Percentiles rank a stretch among this genome's conserved stretches.
Conservation (phyloP, 2,113 vertebrate species). For the Lepidothrix coronata region DNA sequence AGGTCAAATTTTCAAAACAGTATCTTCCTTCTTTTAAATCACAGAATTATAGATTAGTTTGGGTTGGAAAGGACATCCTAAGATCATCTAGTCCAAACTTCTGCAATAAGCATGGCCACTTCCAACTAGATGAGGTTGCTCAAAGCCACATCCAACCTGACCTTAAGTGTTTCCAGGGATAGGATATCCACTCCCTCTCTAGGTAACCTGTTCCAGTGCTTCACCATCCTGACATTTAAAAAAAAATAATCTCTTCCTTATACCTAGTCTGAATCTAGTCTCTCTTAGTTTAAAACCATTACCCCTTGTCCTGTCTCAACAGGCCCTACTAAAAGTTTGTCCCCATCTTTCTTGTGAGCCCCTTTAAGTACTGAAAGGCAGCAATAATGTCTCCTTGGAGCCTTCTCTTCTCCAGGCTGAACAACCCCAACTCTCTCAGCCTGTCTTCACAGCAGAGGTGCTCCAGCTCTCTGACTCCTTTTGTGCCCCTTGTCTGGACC, state of each 20-base stretch:
- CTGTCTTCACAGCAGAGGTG: not conserved
- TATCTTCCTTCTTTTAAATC: not conserved
- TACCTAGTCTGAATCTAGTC: not conserved
- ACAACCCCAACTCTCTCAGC: not conserved
- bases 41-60: not conserved
- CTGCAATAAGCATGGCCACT: not conserved
- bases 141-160: not conserved
- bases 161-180: not conserved
- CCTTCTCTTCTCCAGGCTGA: not conserved
- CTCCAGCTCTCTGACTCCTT: not conserved
- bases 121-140: not conserved
- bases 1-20: not conserved
- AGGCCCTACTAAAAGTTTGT: not conserved
- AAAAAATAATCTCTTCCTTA: not conserved
- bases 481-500: not conserved
- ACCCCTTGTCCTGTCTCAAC: not conserved
- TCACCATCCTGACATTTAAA: not conserved
- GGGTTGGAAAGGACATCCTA: not conserved
- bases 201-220: not conserved
- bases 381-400: not conserved
- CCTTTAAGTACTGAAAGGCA: not conserved
- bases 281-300: not conserved
- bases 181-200: not conserved
- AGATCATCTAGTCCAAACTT: not conserved
- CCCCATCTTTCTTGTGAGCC: not conserved